phyloP scores from a whole-genome alignment of 2,888 invertebrate genomes.

The Apodemia hepburni region DNA sequence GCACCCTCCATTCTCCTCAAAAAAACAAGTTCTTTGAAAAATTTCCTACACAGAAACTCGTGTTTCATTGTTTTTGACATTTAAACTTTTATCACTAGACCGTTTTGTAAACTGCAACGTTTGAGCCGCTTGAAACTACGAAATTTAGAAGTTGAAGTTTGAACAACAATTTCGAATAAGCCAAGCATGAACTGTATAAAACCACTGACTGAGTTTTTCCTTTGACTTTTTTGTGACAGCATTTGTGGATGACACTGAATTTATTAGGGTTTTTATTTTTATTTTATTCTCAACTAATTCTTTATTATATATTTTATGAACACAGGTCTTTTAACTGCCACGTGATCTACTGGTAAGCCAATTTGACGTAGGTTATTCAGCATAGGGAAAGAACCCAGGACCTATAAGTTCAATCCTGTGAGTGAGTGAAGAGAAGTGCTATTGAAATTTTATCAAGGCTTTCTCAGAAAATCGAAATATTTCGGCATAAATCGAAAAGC shows the following conservation, averaged over 20 bases:
- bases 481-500: too few species aligned
- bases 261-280: neutral
- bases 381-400: too few species aligned
- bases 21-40: constrained; percentile 1
- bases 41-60: neutral
- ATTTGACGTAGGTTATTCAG: too few species aligned
- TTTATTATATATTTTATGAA: too few species aligned
- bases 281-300: neutral
- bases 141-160: constrained; percentile 2
- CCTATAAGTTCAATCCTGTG: too few species aligned
- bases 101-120: constrained; percentile 5
- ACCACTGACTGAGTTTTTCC: neutral
- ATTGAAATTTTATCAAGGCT: too few species aligned
- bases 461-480: too few species aligned
- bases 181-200: neutral
- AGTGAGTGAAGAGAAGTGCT: too few species aligned
- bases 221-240: neutral
- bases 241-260: too few species aligned
- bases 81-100: constrained; percentile 5
- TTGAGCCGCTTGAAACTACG: neutral
- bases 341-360: too few species aligned
- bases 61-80: constrained; percentile 4
- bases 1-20: neutral
- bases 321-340: too few species aligned
- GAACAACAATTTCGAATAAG: constrained; percentile 6